Evolutionary conservation across 2,797 vertebrate species (phyloP), one percentile per base, ranked within the genome.

Genomic region (Rhinophrynus dorsalis): DNA sequence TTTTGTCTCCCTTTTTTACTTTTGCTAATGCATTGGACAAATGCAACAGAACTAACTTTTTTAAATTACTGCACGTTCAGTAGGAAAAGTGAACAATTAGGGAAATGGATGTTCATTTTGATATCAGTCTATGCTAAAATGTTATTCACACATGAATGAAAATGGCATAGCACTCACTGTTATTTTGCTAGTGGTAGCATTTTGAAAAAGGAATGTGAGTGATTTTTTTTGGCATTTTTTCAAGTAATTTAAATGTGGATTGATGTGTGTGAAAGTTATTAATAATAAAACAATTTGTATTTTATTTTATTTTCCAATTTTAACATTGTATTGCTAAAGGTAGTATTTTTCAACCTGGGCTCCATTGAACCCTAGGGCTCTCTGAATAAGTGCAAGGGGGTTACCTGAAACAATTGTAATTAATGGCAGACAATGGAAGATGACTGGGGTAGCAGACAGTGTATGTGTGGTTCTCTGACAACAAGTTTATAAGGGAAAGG

Each of bases 101-200:
- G 27, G 55, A 69, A 70, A 56, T 55, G 58, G 59, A 63, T 56
- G 50, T 11, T 63, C 59, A 70, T 63, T 70, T 56, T 56, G 48
- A 63, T 63, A 63, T 70, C 59, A 47, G 50, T 42, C 26, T 48
- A 57, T 62, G 40, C 42, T 26, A 40, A 71, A 42, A 30, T 15
- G 7, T 63, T 63, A 64, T 57, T 63, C 38, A 63, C 21, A 15
- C 42, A 20, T 56, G 59, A 63, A 63, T 71, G 50, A 18, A 15
- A 55, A 63, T 21, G 2, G 12, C 21, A 18, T 29, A 38, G 12
- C 32, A 23, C 20, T 48, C 24, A 24, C n/a, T 44, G 33, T 24
- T 48, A 26, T 18, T 24, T 38, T 35, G 47, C 3, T 7, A n/a
- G 20, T 18, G 18, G 42, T 24, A 11, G 18, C 13, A 27, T 37